Percentiles rank a stretch among this genome's conserved stretches.
phyloP scores from a whole-genome alignment of 2,797 vertebrate species.

The Phaenicophaeus curvirostris region DNA sequence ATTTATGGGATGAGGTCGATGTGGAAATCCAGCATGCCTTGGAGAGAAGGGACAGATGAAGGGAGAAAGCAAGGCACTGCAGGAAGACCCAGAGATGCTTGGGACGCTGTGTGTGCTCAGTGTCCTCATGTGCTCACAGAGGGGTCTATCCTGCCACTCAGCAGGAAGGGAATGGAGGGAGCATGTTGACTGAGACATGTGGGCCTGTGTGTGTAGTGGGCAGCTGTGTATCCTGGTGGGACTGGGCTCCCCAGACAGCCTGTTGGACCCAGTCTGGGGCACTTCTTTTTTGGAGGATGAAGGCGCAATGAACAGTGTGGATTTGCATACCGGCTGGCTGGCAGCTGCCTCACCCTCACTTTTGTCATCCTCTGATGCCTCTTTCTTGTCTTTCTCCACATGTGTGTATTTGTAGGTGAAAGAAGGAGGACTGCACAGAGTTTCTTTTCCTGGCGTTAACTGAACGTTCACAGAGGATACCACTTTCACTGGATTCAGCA shows the following conservation, averaged over 20 bases:
- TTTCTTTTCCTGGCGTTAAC: conserved; percentile 83
- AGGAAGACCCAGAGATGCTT: conserved; percentile 75
- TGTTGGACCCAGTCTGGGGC: not conserved
- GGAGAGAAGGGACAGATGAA: conserved; percentile 71
- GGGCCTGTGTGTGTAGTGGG: conserved; percentile 63
- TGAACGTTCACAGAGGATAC: conserved; percentile 92
- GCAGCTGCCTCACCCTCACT: not conserved
- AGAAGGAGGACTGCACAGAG: conserved; percentile 81
- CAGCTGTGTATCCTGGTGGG: conserved; percentile 66
- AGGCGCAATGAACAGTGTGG: conserved; percentile 81
- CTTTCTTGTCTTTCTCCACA: conserved; percentile 60
- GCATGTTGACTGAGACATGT: conserved; percentile 79
- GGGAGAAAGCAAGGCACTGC: conserved; percentile 50
- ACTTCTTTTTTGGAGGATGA: conserved; percentile 59
- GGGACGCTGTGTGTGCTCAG: conserved; percentile 91
- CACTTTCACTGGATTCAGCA: conserved; percentile 84
- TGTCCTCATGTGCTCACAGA: conserved; percentile 74
- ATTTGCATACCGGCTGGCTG: conserved; percentile 71
- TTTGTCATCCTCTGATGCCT: not conserved
- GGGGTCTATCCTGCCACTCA: conserved; percentile 79
- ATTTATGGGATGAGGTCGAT: conserved; percentile 53
- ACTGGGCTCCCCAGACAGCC: conserved; percentile 46
- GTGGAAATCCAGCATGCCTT: conserved; percentile 60
- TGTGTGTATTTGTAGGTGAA: conserved; percentile 86
- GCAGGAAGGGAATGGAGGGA: conserved; percentile 83